A percentile compares a stretch with the other conserved stretches of the same genome.
Evolutionary conservation across 2,888 invertebrate species (phyloP).

Genomic region (Drosophila merina): DNA sequence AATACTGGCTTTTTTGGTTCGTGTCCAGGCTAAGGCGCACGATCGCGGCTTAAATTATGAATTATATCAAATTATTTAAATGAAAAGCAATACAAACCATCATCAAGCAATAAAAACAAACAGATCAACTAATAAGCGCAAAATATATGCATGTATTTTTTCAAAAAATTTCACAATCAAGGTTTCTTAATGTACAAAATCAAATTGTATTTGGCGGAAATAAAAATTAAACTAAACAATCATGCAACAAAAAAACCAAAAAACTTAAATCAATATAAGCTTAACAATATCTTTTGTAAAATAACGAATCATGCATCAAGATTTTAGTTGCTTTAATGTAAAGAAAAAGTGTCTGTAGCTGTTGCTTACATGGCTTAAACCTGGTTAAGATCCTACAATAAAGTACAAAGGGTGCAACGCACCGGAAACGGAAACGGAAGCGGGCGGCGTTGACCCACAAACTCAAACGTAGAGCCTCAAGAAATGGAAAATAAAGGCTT

Average conservation of each 20-base stretch:
- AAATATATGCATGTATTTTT: constrained; percentile 13
- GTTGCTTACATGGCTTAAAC: not conserved
- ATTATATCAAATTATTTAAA: not conserved
- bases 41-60: not conserved
- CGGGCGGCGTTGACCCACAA: constrained; percentile 41
- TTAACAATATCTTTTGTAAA: not conserved
- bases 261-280: not conserved
- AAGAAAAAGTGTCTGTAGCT: not conserved
- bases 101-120: constrained; percentile 29
- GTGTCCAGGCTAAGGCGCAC: not conserved
- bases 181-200: constrained; percentile 21
- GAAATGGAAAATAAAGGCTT: not conserved
- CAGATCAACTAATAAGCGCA: constrained; percentile 27
- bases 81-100: constrained; percentile 36
- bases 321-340: not conserved
- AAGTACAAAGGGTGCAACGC: constrained; percentile 12
- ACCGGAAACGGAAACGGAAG: constrained; percentile 40
- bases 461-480: constrained; percentile 16
- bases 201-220: constrained; percentile 17
- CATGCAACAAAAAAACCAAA: constrained; percentile 10
- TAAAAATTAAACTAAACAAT: constrained; percentile 23
- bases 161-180: constrained; percentile 11
- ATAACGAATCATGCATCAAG: not conserved
- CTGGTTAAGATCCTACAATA: not conserved
- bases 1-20: not conserved